phyloP scores from a whole-genome alignment of 2,888 invertebrate species.

The Drosophila testacea region DNA sequence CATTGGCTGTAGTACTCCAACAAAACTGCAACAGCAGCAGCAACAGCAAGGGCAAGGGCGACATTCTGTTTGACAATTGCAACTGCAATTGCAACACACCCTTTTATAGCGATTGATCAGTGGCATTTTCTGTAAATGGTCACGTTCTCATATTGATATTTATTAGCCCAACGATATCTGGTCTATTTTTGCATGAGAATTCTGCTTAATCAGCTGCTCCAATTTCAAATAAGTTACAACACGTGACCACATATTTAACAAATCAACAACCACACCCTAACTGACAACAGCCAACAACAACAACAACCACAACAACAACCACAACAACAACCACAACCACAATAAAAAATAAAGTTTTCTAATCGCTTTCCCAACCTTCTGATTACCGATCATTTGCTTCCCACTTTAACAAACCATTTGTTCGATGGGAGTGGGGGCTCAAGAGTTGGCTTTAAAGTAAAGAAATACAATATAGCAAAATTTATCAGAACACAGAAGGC shows the following conservation, averaged over 20 bases:
- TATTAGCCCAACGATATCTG: background rate
- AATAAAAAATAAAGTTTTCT: slow-evolving; percentile 9
- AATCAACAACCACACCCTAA: background rate
- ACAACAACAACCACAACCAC: background rate
- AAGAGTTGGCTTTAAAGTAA: background rate
- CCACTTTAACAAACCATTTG: slow-evolving; percentile 22
- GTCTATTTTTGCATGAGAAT: slow-evolving; percentile 2
- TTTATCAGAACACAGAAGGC: background rate
- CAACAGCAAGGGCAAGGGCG: slow-evolving; percentile 9
- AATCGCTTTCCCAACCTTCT: slow-evolving; percentile 30
- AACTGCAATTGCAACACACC: background rate
- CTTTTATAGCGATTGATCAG: slow-evolving; percentile 20
- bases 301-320: background rate
- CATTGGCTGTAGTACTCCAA: background rate
- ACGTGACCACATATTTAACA: slow-evolving; percentile 29
- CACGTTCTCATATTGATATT: slow-evolving; percentile 5
- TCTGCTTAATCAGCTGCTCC: slow-evolving; percentile 31
- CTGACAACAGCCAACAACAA: background rate
- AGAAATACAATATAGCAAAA: background rate
- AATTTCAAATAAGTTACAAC: slow-evolving; percentile 6
- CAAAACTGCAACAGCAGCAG: slow-evolving; percentile 15
- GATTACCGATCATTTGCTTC: slow-evolving; percentile 33
- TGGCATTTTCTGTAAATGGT: slow-evolving; percentile 5
- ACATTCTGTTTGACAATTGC: slow-evolving; percentile 19
- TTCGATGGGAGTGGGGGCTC: background rate